Percentiles rank a stretch among this genome's conserved stretches.
These are phyloP conservation scores for Saguinus imperator DNA, from an alignment of 2,113 vertebrate genomes.

Conservation along the genomic window DNA sequence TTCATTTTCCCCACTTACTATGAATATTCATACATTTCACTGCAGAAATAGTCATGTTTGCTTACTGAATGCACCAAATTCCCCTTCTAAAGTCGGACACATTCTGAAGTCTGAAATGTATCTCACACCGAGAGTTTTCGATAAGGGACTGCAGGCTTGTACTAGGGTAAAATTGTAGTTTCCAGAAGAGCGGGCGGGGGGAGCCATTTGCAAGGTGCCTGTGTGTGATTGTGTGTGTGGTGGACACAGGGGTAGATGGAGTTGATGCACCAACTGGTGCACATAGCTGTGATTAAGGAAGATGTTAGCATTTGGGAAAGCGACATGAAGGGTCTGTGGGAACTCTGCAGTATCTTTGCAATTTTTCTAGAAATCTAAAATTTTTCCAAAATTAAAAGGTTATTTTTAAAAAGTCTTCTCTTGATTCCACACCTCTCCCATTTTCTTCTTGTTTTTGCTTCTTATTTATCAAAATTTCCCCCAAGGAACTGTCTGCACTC, in stretches of 20 bases:
- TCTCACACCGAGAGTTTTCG: background rate
- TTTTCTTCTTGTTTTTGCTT: background rate
- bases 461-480: background rate
- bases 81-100: background rate
- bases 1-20: slow-evolving; percentile 32
- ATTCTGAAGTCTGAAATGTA: background rate
- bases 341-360: background rate
- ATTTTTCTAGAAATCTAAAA: background rate
- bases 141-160: background rate
- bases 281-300: background rate
- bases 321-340: background rate
- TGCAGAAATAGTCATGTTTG: slow-evolving; percentile 9
- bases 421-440: background rate
- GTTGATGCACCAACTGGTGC: background rate
- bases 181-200: background rate
- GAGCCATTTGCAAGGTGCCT: background rate
- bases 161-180: background rate
- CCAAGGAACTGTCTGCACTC: background rate
- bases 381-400: background rate
- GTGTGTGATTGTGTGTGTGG: background rate
- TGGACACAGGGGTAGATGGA: no score
- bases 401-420: background rate
- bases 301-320: fast-evolving
- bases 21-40: background rate
- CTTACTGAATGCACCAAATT: background rate